phyloP scores from a whole-genome alignment of 2,888 invertebrate genomes.

The Galeruca laticollis region DNA sequence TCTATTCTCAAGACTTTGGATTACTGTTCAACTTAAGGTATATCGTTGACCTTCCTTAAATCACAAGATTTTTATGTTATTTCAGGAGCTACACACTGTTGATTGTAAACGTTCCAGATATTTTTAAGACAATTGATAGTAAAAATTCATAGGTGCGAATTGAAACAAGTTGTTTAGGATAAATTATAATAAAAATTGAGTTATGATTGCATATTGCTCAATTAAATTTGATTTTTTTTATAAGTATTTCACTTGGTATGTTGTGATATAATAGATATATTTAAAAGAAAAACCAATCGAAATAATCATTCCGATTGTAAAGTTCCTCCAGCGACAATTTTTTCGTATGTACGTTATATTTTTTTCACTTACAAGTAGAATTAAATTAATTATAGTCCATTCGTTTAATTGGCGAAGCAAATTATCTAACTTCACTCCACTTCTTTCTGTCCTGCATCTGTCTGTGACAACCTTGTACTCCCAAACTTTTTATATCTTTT shows the following conservation, averaged over 20 bases:
- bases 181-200: constrained; percentile 58
- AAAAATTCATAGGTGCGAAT: constrained; percentile 53
- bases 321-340: neutral
- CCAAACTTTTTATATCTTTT: no score
- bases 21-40: no score
- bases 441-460: no score
- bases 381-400: no score
- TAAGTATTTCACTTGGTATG: constrained; percentile 55
- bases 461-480: no score
- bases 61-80: no score
- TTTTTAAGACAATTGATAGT: constrained; percentile 43
- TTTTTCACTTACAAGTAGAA: no score
- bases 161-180: constrained; percentile 62
- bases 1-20: no score
- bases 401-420: no score
- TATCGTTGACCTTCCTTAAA: no score
- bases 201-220: constrained; percentile 66
- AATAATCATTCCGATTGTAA: constrained; percentile 51
- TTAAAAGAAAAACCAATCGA: constrained; percentile 48
- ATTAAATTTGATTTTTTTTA: constrained; percentile 61
- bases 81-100: neutral
- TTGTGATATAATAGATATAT: constrained; percentile 60
- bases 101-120: constrained; percentile 8
- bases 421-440: no score
- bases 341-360: constrained; percentile 14